Evolutionary conservation across 2,113 vertebrate species (phyloP), one percentile per base, ranked within the genome.

Genomic region (Tachycineta bicolor): DNA sequence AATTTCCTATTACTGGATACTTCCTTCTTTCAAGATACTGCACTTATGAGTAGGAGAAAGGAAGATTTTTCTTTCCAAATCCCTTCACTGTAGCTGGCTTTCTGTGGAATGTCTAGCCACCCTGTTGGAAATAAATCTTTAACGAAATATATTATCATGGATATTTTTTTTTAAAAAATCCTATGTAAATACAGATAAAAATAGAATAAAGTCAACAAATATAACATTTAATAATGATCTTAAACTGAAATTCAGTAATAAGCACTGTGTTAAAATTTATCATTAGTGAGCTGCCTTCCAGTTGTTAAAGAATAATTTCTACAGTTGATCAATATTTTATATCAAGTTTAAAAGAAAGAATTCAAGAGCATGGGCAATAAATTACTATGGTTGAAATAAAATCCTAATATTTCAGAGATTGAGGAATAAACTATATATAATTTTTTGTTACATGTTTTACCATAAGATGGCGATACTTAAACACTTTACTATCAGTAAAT

Each of bases 391-490:
- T 29, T 49, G 71, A 92, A 77, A 90, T 43, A 68, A 65, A 94
- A 83, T n/a, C 33, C 47, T 75, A 37, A 26, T 15, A 26, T 83
- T 74, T 70, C 58, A 80, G 21, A 71, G 55, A 73, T 18, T 84
- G 37, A 62, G 81, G 52, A 96, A 79, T 70, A 94, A 93, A 89
- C 29, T 43, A 43, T 5, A 26, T 23, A 62, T 39, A 90, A 33
- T 39, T 73, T 86, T 77, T 93, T 74, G 69, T 92, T 95, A 93
- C 29, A 49, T 85, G 84, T 88, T 79, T 91, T 96, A 76, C 96
- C 91, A 87, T 97, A 88, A 98, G 91, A 94, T 95, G 95, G 91
- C 17, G n/a, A 96, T 97, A 94, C 87, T 70, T 94, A 96, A 89
- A 90, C 77, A 93, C 24, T 65, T 97, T 58, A 55, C 63, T 81